Conservation (phyloP, 2,888 invertebrate genomes). For the Euproctis similis region DNA sequence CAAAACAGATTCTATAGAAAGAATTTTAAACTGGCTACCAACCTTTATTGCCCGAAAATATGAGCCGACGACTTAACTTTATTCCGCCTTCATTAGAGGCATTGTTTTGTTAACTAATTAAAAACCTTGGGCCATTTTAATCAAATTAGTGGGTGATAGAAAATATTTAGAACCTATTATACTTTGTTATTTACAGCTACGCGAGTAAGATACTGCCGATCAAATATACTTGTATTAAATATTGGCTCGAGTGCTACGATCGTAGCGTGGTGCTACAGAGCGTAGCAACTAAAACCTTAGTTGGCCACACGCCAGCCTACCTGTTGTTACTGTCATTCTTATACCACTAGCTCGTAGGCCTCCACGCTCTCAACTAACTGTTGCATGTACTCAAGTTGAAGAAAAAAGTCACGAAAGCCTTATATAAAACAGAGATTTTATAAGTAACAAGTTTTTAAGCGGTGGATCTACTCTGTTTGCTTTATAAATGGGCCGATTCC, state of each 20-base stretch:
- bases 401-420: constrained; percentile 24
- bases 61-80: constrained; percentile 18
- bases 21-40: constrained; percentile 12
- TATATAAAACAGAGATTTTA: no score
- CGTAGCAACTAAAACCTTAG: constrained; percentile 40
- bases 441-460: no score
- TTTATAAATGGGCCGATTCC: no score
- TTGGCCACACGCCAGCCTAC: constrained; percentile 66
- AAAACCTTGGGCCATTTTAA: constrained; percentile 17
- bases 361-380: constrained; percentile 26
- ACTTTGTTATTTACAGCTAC: no score
- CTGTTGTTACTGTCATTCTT: constrained; percentile 61
- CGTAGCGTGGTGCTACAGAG: constrained; percentile 44
- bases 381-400: constrained; percentile 28
- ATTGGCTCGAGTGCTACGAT: constrained; percentile 29
- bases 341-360: constrained; percentile 29
- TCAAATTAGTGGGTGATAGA: constrained; percentile 17
- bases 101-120: constrained; percentile 20
- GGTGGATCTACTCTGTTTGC: no score
- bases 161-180: no score
- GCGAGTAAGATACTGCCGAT: neutral
- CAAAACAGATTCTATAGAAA: constrained; percentile 9
- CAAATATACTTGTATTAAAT: no score
- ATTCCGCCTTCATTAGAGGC: constrained; percentile 20
- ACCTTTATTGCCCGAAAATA: constrained; percentile 17